Base-by-base conservation (phyloP, 2,113 vertebrate genomes). In the Malaclemys terrapin region DNA sequence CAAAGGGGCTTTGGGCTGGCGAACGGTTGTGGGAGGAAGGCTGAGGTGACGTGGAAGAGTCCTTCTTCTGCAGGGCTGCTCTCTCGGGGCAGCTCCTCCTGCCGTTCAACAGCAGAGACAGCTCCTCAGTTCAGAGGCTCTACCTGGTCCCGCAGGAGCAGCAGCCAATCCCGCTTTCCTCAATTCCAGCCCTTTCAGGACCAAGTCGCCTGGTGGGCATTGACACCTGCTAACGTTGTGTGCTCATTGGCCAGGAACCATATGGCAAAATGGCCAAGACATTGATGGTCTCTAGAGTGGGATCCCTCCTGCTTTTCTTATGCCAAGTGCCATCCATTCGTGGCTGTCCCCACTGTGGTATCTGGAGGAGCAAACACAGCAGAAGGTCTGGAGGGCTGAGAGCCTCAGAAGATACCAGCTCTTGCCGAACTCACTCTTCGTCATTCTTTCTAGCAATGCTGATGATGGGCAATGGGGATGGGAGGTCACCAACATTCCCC, bases 41-140 rank as follows among this genome's bases (percentile, higher is more conserved):
- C 42, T 13, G 53, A 31, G 22, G n/a, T 20, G 16, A 29, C 19
- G 1, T 16, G 24, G 49, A 59, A 13, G 22, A 57, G 6, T 50
- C 47, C 11, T 93, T 75, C 27, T 52, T 72, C 31, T 25, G 25
- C 45, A 47, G 65, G 8, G 4, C 8, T 13, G 35, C 31, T 45
- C 1, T 19, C 45, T 25, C 5, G 6, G 6, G 6, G 16, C 27
- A 22, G 27, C 12, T 20, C 1, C 8, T 69, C 24, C 5, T 9
- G 45, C 2, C 45, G 25, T 27, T 42, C 47, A 35, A 17, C 27
- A 53, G 13, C 5, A 76, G 52, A 90, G 38, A 80, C 13, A 20
- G 11, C 7, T 38, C 10, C 22, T 84, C 47, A 38, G 6, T 17
- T 35, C 25, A 59, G 2, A 1, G 35, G 52, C 50, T 25, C 25